Evolutionary conservation across 2,888 invertebrate genomes (phyloP).

Genomic region (Clepsis dumicolana): DNA sequence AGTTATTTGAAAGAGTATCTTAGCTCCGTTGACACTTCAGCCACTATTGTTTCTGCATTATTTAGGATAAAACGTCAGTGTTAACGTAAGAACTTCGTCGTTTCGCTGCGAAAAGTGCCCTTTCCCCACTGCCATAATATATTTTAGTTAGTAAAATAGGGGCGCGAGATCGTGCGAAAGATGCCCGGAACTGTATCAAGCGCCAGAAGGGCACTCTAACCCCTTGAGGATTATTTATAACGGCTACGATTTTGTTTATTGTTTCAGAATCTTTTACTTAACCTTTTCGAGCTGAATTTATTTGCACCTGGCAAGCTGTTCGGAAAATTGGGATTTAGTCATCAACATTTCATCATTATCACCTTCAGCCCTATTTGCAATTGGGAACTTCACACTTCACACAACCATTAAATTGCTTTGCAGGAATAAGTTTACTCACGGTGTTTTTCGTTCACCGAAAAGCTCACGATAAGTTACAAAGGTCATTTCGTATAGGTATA

Average conservation of each 20-base stretch:
- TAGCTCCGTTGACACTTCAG: neutral
- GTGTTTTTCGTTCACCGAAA: no score
- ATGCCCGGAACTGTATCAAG: constrained; percentile 18
- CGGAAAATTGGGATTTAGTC: neutral
- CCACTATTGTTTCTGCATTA: neutral
- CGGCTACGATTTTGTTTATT: constrained; percentile 34
- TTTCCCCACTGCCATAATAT: constrained; percentile 5
- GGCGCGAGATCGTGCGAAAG: constrained; percentile 22
- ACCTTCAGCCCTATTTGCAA: no score
- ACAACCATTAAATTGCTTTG: no score
- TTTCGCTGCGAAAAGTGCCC: neutral
- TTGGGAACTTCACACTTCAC: no score
- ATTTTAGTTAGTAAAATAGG: constrained; percentile 11
- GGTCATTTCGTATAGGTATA: no score
- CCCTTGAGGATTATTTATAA: constrained; percentile 40
- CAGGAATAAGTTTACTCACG: no score
- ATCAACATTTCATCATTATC: neutral
- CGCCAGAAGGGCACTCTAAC: constrained; percentile 13
- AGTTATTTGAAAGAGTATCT: neutral
- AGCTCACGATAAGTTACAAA: no score
- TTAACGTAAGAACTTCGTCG: neutral
- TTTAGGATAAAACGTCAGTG: neutral
- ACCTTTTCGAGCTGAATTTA: neutral
- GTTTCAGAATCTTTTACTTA: constrained; percentile 24
- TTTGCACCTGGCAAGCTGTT: no score